Conservation (phyloP, 2,113 vertebrate species). For the Trogon surrucura region DNA sequence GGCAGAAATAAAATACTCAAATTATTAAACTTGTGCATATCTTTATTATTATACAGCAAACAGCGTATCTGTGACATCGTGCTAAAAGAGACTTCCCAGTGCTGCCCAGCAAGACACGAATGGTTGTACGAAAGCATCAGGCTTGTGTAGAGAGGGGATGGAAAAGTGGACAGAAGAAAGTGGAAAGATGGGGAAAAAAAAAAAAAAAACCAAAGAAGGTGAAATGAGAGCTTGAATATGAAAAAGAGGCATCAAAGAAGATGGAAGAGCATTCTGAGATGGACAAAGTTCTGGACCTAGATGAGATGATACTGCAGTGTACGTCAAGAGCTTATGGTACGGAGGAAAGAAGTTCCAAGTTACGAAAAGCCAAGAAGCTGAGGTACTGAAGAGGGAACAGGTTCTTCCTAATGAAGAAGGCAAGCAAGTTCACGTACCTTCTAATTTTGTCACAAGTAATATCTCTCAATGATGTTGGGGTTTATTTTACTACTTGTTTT, state of each 20-base stretch:
- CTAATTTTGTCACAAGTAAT: not conserved
- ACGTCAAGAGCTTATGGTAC: accelerated
- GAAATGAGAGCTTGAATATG: not conserved
- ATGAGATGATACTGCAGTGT: not conserved
- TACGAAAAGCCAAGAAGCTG: not conserved
- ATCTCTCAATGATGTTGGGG: not conserved
- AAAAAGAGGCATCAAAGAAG: not conserved
- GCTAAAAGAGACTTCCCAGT: not conserved
- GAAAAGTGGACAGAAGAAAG: not conserved
- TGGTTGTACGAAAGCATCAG: not conserved
- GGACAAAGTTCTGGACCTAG: not conserved
- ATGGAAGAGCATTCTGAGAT: not conserved
- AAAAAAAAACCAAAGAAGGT: not conserved
- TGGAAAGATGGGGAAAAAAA: not conserved
- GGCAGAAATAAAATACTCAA: not conserved
- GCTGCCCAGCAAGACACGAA: not conserved
- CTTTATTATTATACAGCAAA: not conserved
- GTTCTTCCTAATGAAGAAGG: not conserved
- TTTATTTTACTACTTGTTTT: not conserved
- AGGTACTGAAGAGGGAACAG: not conserved
- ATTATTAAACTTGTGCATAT: not conserved
- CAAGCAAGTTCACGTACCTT: not conserved
- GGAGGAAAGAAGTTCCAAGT: not conserved
- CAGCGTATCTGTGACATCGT: accelerated
- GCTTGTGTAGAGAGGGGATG: not conserved